A percentile compares a stretch with the other conserved stretches of the same genome.
Evolutionary conservation across 2,888 invertebrate genomes (phyloP).

Genomic region (Leucania comma): DNA sequence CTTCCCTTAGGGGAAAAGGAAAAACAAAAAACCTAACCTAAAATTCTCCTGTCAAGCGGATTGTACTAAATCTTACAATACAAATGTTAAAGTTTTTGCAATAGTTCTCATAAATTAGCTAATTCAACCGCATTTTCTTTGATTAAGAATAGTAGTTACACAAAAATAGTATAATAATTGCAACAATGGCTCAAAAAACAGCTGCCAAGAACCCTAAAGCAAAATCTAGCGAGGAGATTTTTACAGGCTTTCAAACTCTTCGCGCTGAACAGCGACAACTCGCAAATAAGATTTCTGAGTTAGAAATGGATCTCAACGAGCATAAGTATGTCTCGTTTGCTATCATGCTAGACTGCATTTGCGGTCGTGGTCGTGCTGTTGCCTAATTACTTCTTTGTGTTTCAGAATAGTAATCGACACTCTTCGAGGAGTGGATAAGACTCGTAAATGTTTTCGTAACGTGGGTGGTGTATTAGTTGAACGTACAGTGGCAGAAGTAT

Average conservation of each 20-base stretch:
- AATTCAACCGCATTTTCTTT: not conserved
- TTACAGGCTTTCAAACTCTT: conserved; percentile 96
- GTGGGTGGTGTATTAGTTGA: conserved; percentile 98
- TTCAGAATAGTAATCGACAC: conserved; percentile 98
- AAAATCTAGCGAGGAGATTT: conserved; percentile 94
- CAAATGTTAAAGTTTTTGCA: not conserved
- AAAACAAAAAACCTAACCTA: conserved; percentile 15
- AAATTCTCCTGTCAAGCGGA: conserved; percentile 21
- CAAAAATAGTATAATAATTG: conserved; percentile 8
- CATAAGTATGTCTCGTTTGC: conserved; percentile 93
- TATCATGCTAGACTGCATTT: not conserved
- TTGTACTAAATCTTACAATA: not conserved
- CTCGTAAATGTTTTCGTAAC: conserved; percentile 97
- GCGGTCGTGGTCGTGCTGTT: not conserved
- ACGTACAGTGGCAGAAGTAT: conserved; percentile 96
- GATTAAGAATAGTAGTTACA: not conserved
- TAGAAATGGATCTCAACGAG: conserved; percentile 98
- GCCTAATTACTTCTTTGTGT: conserved; percentile 30
- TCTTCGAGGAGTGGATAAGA: conserved; percentile 95
- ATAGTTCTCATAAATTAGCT: not conserved
- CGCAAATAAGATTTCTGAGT: conserved; percentile 96
- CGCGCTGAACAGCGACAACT: conserved; percentile 96
- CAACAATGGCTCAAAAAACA: conserved; percentile 76
- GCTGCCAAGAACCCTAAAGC: conserved; percentile 82
- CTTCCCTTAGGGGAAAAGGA: not conserved